Evolutionary conservation across 2,113 vertebrate species (phyloP), one percentile per base, ranked within the genome.

Genomic region (Saccopteryx leptura): DNA sequence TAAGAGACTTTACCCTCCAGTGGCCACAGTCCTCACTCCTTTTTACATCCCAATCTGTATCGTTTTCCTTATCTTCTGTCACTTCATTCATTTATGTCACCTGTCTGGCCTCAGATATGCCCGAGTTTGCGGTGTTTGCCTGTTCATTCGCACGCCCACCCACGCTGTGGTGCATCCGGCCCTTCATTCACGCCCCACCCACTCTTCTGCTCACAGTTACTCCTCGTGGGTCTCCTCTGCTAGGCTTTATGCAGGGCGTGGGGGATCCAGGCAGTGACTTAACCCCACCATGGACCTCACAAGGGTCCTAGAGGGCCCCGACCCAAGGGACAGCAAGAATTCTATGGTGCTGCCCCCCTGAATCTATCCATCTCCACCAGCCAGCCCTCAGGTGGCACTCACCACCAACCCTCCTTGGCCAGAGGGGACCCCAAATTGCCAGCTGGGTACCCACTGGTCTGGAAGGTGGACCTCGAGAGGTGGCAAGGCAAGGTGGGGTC

Each of bases 151-250:
- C 66, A 74, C 2, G 4, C 24, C 23, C 23, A 7, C 31, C 48
- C 46, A 0, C 1, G 1, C 13, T 6, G 5, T 0, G 3, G 24
- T 0, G 23, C 11, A 9, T 4, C 24, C 66, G 11, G 2, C 2
- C 33, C 31, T 18, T 4, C 13, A n/a, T 18, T n/a, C 71, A 11
- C 12, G 0, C 6, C 74, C 39, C 13, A 5, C 17, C 46, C 24
- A 11, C 26, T 17, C 46, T 10, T 39, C 60, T 9, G 23, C 5
- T 19, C 68, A 3, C 31, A n/a, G 48, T 23, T 17, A n/a, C 61
- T 60, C 92, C 46, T 23, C 18, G 7, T 1, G 7, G 46, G 15
- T 48, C 66, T n/a, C 52, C 31, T 61, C 68, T 23, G 50, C 82
- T 2, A 60, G 60, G 66, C 89, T 74, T 1, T 46, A 24, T 11